Percentiles rank a stretch among this genome's conserved stretches.
Conservation (phyloP, 2,113 vertebrate genomes). For the Mugil cephalus region DNA sequence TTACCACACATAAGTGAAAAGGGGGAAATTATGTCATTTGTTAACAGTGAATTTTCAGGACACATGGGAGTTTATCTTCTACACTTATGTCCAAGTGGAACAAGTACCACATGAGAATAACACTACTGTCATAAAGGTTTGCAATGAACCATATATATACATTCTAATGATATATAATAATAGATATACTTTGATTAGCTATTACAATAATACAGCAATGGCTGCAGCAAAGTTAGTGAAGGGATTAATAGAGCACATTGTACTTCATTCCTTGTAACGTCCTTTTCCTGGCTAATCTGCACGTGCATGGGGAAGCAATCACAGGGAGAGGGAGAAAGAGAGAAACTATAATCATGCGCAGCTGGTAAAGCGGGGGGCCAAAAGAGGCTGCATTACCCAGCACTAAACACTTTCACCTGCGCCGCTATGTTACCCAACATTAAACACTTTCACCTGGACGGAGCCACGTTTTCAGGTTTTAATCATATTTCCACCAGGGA, state of each 20-base stretch:
- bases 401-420: slow-evolving; percentile 81
- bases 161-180: slow-evolving; percentile 21
- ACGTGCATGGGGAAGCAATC: slow-evolving; percentile 86
- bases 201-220: slow-evolving; percentile 10
- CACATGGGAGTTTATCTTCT: not conserved
- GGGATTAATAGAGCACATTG: slow-evolving; percentile 37
- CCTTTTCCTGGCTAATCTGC: slow-evolving; percentile 90
- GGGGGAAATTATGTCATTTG: not conserved
- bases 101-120: not conserved
- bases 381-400: slow-evolving; percentile 64
- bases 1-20: too few relatives aligned
- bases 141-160: slow-evolving; percentile 4
- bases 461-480: slow-evolving; percentile 43
- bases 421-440: slow-evolving; percentile 48
- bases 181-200: slow-evolving; percentile 19
- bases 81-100: not conserved
- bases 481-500: slow-evolving; percentile 57
- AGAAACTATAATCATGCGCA: slow-evolving; percentile 70
- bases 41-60: slow-evolving; percentile 6
- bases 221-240: not conserved
- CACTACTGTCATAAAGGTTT: not conserved
- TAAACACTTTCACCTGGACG: slow-evolving; percentile 77
- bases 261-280: slow-evolving; percentile 80
- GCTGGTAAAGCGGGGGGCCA: slow-evolving; percentile 71
- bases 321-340: slow-evolving; percentile 53